Evolutionary conservation across 1,140 invertebrate species (phyloP).

Genomic region (Ips nitidus): DNA sequence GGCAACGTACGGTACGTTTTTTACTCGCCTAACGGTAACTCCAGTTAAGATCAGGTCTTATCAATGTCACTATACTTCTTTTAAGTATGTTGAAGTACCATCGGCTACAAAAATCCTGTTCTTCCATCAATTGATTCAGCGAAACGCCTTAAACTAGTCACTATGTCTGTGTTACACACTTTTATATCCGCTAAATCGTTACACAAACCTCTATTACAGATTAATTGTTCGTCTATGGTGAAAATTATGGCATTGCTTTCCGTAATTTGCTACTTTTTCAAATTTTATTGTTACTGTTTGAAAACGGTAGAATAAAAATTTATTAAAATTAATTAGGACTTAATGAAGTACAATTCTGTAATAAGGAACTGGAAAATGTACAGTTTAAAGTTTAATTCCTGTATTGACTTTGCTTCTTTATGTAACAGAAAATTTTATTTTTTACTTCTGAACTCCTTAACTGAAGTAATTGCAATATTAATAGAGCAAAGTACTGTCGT

Average conservation of each 20-base stretch:
- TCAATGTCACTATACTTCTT: conserved; percentile 34
- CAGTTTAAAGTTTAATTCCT: too few relatives aligned
- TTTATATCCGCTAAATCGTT: conserved; percentile 20
- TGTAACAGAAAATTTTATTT: too few relatives aligned
- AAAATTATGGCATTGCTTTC: too few relatives aligned
- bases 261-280: too few relatives aligned
- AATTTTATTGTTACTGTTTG: too few relatives aligned
- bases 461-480: too few relatives aligned
- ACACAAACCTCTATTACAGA: conserved; percentile 10
- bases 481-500: too few relatives aligned
- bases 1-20: conserved; percentile 31
- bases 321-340: conserved; percentile 10
- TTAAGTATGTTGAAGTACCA: conserved; percentile 33
- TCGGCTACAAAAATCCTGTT: conserved; percentile 33
- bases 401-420: too few relatives aligned
- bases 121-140: conserved; percentile 31
- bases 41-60: conserved; percentile 35
- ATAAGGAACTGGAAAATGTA: too few relatives aligned
- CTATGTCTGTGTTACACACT: conserved; percentile 25
- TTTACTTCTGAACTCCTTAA: too few relatives aligned
- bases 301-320: background rate
- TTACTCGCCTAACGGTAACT: conserved; percentile 20
- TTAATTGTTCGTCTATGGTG: too few relatives aligned
- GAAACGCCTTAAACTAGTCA: conserved; percentile 18
- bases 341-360: background rate